Conservation (phyloP, 2,888 invertebrate genomes). For the Diadegma fenestrale region DNA sequence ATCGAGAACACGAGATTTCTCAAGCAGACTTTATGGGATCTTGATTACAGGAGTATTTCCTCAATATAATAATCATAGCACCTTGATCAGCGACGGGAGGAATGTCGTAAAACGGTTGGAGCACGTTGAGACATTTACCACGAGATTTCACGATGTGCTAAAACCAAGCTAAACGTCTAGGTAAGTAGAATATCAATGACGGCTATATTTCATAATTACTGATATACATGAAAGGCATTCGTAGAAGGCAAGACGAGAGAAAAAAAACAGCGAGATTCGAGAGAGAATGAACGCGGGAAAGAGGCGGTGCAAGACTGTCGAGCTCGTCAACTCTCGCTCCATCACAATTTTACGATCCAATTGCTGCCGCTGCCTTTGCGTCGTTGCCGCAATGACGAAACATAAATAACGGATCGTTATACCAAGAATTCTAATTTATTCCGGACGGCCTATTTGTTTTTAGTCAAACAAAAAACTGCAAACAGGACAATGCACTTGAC, state of each 20-base stretch:
- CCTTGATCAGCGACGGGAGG: constrained; percentile 54
- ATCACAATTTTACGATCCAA: constrained; percentile 73
- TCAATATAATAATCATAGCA: constrained; percentile 58
- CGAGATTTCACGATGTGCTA: constrained; percentile 72
- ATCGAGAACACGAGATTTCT: constrained; percentile 34
- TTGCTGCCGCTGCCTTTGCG: constrained; percentile 66
- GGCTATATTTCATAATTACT: constrained; percentile 69
- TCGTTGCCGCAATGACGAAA: constrained; percentile 58
- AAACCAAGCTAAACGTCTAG: constrained; percentile 74
- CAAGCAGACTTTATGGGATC: constrained; percentile 51
- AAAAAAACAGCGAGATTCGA: constrained; percentile 8
- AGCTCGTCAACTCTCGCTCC: constrained; percentile 70
- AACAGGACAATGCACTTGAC: neutral
- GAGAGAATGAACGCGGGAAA: constrained; percentile 21
- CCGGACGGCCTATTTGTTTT: constrained; percentile 40
- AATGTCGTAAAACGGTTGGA: constrained; percentile 55
- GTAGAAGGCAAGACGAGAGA: neutral
- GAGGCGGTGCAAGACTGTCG: constrained; percentile 51
- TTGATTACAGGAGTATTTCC: constrained; percentile 62
- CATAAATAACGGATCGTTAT: constrained; percentile 66
- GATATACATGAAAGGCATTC: constrained; percentile 51
- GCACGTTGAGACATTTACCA: constrained; percentile 27
- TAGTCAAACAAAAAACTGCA: neutral
- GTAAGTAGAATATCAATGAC: constrained; percentile 75
- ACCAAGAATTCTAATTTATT: constrained; percentile 62